Conservation (phyloP, 1,140 invertebrate genomes). For the Diorhabda sublineata region DNA sequence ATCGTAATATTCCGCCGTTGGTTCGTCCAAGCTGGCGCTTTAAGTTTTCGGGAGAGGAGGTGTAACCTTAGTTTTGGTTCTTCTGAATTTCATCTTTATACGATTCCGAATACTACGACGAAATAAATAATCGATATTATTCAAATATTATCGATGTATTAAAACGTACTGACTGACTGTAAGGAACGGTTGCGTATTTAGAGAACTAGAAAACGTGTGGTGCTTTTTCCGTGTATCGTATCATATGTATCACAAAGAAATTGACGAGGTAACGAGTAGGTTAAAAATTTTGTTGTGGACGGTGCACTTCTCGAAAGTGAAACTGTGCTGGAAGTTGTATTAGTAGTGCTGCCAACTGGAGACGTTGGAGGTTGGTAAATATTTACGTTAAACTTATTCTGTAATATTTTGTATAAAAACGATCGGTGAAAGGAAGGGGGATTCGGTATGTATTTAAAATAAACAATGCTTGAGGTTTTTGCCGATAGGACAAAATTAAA, state of each 20-base stretch:
- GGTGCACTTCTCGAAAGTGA: constrained; percentile 1
- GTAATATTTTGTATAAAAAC: too few relatives aligned
- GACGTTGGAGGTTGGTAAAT: not conserved
- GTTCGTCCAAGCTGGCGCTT: constrained; percentile 33
- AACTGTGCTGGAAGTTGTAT: not conserved
- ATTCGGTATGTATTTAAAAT: too few relatives aligned
- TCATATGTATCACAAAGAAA: not conserved
- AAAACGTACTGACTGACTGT: not conserved
- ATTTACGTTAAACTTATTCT: not conserved
- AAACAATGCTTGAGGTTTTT: too few relatives aligned
- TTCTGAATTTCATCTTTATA: not conserved
- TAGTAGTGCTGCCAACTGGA: not conserved
- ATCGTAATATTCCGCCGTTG: constrained; percentile 35
- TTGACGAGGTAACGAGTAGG: not conserved
- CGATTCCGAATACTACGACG: not conserved
- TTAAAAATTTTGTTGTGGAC: not conserved
- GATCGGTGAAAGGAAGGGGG: too few relatives aligned
- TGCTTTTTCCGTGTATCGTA: not conserved
- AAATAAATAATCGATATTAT: not conserved
- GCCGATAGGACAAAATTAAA: too few relatives aligned
- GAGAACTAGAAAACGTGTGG: not conserved
- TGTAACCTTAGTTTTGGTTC: constrained; percentile 7
- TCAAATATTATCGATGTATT: too few relatives aligned
- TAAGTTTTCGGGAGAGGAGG: constrained; percentile 32
- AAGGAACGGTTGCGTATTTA: not conserved